Base-by-base conservation (phyloP, 1,140 invertebrate species). In the Magallana angulata region DNA sequence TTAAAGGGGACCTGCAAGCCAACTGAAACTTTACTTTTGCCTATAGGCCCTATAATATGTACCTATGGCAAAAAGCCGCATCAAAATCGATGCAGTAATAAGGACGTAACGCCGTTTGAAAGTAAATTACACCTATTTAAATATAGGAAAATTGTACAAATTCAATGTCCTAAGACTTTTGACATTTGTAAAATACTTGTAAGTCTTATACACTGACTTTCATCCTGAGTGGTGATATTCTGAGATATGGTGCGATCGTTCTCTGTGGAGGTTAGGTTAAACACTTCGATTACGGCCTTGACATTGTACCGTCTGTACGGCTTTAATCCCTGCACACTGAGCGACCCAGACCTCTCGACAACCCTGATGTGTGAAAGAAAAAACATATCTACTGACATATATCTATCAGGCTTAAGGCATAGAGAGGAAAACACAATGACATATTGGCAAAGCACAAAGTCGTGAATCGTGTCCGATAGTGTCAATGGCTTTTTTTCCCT, bases 231-330 rank as follows among this genome's bases (percentile, higher is more conserved):
- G 12, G 81, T 57, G 14, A 82, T 82, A 18, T 82, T 57, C 48
- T 16, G n/a, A 16, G 81, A 82, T 57, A 82, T 82, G 7, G 81
- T 82, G 14, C 81, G 81, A 24, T 82, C 81, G 11, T 82, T 82
- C 18, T 82, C 81, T 57, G 81, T 82, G 1, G 81, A 57, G 16
- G 12, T 82, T 7, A 57, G 57, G 18, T 58, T 24, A 8, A 82
- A 82, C 14, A 58, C 57, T 8, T 82, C 81, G 7, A 82, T 82
- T 1, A 57, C 81, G 7, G 81, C 81, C 11, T 58, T 57, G 57
- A 82, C 81, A 58, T 82, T 82, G 81, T 82, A 82, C 36, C 57
- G 48, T 58, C 81, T n/a, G 81, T 82, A 57, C 9, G 81, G 81
- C 14, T 57, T 3, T 1, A 82, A 16, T 8, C 57, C 81, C 18